Percentiles rank a stretch among this genome's conserved stretches.
phyloP scores from a whole-genome alignment of 2,888 invertebrate genomes.

The Synergus itoensis region DNA sequence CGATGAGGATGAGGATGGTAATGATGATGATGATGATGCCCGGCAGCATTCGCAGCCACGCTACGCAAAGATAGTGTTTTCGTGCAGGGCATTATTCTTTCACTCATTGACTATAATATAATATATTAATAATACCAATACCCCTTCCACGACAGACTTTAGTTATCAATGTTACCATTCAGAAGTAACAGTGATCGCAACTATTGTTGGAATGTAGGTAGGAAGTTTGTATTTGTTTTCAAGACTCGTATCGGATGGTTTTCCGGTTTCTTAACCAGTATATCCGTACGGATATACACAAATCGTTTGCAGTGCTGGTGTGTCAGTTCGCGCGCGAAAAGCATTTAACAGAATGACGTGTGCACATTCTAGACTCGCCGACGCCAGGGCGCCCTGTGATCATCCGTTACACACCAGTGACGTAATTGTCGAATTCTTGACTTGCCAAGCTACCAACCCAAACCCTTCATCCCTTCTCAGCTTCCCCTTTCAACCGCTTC shows the following conservation, averaged over 20 bases:
- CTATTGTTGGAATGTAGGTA: neutral
- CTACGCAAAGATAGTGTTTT: constrained; percentile 63
- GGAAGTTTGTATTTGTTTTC: neutral
- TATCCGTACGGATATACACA: neutral
- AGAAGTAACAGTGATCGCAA: too few relatives aligned
- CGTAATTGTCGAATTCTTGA: constrained; percentile 76
- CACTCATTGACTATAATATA: constrained; percentile 58
- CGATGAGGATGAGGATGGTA: constrained; percentile 51
- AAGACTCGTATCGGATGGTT: neutral
- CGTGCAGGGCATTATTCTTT: constrained; percentile 61
- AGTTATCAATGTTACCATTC: too few relatives aligned
- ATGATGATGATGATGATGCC: constrained; percentile 57
- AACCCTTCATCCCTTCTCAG: constrained; percentile 10
- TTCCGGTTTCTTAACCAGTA: constrained; percentile 8
- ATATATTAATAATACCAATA: constrained; percentile 47
- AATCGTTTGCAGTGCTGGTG: neutral
- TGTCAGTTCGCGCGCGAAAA: constrained; percentile 29
- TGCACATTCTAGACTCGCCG: constrained; percentile 72
- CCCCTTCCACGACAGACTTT: neutral
- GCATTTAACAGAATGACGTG: constrained; percentile 71
- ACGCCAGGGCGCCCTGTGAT: constrained; percentile 62
- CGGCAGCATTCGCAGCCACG: constrained; percentile 56
- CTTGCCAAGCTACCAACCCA: constrained; percentile 33
- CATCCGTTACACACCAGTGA: constrained; percentile 75
- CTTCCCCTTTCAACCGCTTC: neutral